Evolutionary conservation across 2,797 vertebrate genomes (phyloP).

Genomic region (Lutjanus argentimaculatus): DNA sequence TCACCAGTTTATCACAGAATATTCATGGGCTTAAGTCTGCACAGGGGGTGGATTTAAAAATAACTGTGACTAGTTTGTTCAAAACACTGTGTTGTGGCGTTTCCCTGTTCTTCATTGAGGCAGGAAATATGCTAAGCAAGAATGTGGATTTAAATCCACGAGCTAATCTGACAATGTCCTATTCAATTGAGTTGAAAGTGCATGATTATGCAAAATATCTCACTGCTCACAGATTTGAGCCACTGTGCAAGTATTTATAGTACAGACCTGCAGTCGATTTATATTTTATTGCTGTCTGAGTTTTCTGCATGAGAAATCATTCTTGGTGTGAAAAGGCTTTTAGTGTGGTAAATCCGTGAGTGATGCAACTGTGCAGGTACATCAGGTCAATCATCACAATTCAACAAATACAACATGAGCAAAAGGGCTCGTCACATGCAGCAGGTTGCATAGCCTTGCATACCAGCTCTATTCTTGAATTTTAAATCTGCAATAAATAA

Average conservation of each 20-base stretch:
- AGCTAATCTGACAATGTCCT: conserved; percentile 50
- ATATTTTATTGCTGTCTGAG: conserved; percentile 53
- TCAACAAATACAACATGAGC: conserved; percentile 8
- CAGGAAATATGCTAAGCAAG: conserved; percentile 2
- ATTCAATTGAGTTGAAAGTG: conserved; percentile 43
- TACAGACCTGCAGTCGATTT: conserved; percentile 43
- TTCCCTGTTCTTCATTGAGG: conserved; percentile 27
- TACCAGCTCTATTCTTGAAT: neutral
- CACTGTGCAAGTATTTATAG: conserved; percentile 44
- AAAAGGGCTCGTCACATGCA: neutral
- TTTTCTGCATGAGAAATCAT: conserved; percentile 56
- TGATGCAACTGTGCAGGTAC: conserved; percentile 4
- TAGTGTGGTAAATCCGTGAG: conserved; percentile 23
- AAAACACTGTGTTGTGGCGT: conserved; percentile 48
- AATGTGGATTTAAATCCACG: conserved; percentile 36
- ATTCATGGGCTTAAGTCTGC: conserved; percentile 52
- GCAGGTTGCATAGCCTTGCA: neutral
- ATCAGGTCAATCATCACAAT: conserved; percentile 15
- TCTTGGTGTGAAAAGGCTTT: conserved; percentile 54
- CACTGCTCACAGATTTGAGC: conserved; percentile 42
- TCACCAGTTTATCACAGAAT: conserved; percentile 55
- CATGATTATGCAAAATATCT: conserved; percentile 39
- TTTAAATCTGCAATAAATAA: neutral
- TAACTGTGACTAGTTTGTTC: conserved; percentile 53
- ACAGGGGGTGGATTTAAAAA: conserved; percentile 63